Percentiles rank a stretch among this genome's conserved stretches.
Conservation (phyloP, 2,888 invertebrate genomes). For the Pyrrhosoma nymphula region DNA sequence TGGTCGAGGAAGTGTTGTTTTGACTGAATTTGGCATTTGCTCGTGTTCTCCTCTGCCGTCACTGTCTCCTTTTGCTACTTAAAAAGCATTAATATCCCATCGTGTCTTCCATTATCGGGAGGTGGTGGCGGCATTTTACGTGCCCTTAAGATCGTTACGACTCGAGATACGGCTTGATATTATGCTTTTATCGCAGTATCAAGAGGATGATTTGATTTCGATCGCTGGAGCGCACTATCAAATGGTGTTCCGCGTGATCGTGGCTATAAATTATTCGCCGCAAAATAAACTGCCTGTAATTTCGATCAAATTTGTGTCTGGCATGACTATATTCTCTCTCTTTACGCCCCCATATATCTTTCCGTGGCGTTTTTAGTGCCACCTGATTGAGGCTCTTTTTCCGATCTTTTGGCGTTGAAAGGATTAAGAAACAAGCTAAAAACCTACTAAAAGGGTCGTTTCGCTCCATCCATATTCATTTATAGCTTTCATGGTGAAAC, state of each 20-base stretch:
- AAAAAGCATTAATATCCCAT: conserved; percentile 17
- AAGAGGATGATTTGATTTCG: conserved; percentile 3
- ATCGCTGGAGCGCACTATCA: neutral
- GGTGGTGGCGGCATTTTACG: neutral
- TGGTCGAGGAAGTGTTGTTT: neutral
- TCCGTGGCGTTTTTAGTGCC: conserved; percentile 19
- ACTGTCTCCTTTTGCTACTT: neutral
- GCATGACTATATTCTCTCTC: conserved; percentile 23
- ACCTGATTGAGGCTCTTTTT: neutral
- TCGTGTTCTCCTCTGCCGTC: neutral
- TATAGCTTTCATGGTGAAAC: neutral
- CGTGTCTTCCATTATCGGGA: conserved; percentile 4
- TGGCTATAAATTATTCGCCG: conserved; percentile 24
- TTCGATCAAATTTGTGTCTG: conserved; percentile 7
- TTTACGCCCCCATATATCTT: conserved; percentile 25
- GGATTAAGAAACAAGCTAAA: conserved; percentile 37
- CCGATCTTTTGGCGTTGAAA: neutral
- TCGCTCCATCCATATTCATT: conserved; percentile 31
- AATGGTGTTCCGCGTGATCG: neutral
- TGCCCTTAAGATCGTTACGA: neutral
- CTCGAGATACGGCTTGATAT: neutral
- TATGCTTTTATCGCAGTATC: neutral
- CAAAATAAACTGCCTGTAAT: conserved; percentile 36
- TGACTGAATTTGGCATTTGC: neutral
- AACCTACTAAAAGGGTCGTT: neutral